A percentile compares a stretch with the other conserved stretches of the same genome.
These are phyloP conservation scores for Choloepus hoffmanni DNA, from an alignment of 2,113 vertebrate species.

Conservation along the genomic window DNA sequence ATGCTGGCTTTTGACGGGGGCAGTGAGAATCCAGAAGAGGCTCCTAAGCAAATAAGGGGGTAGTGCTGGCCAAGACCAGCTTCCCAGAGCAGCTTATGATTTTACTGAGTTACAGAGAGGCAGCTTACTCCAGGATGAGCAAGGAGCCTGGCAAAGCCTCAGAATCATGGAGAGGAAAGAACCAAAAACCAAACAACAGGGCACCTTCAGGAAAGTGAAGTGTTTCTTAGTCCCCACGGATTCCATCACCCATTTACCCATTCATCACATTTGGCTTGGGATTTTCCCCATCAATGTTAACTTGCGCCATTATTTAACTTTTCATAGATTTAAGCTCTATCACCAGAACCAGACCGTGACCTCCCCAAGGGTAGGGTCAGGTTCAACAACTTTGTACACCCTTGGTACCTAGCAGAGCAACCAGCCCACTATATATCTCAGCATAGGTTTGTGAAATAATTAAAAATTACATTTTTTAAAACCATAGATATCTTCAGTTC, in stretches of 20 bases:
- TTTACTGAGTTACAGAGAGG: background rate
- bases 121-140: background rate
- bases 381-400: background rate
- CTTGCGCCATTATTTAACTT: background rate
- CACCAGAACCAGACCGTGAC: background rate
- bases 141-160: background rate
- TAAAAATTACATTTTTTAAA: background rate
- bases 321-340: background rate
- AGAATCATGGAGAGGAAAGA: background rate
- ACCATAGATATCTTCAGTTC: background rate
- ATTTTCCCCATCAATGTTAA: background rate
- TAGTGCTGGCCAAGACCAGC: background rate
- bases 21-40: background rate
- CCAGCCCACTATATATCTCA: background rate
- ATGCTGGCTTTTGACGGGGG: background rate
- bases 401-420: background rate
- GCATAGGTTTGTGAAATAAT: background rate
- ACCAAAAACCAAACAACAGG: background rate
- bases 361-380: background rate
- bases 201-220: background rate
- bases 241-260: background rate
- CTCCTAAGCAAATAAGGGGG: background rate
- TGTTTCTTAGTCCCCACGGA: background rate
- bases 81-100: background rate
- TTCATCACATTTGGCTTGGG: background rate